Percentiles rank a stretch among this genome's conserved stretches.
phyloP scores from a whole-genome alignment of 2,888 invertebrate species.

The Plagodis dolabraria region DNA sequence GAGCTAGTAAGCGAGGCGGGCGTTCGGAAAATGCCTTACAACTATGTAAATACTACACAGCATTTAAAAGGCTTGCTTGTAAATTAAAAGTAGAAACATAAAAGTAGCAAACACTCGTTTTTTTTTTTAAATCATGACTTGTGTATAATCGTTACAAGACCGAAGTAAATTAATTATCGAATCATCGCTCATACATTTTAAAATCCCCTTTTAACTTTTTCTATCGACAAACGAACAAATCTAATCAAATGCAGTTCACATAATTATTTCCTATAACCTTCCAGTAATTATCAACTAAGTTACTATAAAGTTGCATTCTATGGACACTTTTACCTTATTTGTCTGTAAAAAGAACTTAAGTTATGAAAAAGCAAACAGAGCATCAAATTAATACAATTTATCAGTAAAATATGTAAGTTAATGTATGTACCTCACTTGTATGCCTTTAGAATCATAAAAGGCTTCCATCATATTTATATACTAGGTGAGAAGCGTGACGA shows the following conservation, averaged over 20 bases:
- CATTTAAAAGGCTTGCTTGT: too few species aligned
- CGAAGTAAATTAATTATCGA: too few species aligned
- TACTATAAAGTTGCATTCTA: not conserved
- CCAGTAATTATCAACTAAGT: not conserved
- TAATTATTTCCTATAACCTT: not conserved
- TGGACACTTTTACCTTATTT: not conserved
- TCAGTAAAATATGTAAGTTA: slow-evolving; percentile 17
- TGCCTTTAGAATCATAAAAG: slow-evolving; percentile 35
- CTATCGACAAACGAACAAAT: not conserved
- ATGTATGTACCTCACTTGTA: slow-evolving; percentile 7
- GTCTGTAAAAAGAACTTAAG: not conserved
- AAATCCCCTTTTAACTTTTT: not conserved
- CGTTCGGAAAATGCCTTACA: too few species aligned
- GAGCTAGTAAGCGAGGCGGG: too few species aligned
- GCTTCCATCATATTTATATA: slow-evolving; percentile 42
- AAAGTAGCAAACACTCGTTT: too few species aligned
- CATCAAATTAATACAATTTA: slow-evolving; percentile 9
- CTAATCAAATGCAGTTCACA: not conserved
- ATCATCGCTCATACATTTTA: not conserved
- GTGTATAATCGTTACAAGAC: too few species aligned
- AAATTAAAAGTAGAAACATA: too few species aligned
- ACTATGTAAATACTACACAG: too few species aligned
- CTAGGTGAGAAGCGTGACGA: not conserved
- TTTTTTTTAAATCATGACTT: too few species aligned
- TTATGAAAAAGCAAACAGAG: not conserved